These are phyloP conservation scores for Clarias batrachus DNA, from an alignment of 2,113 vertebrate species.

Conservation along the genomic window DNA sequence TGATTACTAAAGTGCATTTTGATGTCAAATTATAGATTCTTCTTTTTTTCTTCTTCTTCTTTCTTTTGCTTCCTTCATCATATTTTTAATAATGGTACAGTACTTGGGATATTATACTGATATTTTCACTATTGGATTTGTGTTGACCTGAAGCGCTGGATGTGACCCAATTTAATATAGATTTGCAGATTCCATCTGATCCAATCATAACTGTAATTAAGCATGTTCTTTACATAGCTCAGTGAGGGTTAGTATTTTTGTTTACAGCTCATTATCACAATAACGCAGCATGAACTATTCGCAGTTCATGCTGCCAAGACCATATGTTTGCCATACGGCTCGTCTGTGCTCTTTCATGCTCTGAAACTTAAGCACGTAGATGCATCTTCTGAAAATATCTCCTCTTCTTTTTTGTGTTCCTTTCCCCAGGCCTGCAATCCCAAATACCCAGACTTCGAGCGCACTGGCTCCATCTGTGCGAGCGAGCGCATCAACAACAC, in stretches of 20 bases:
- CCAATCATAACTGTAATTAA: background rate
- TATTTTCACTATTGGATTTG: background rate
- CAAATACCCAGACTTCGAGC: constrained; percentile 81
- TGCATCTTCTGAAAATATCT: background rate
- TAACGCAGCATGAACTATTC: background rate
- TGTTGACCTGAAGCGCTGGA: background rate
- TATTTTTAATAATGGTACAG: background rate
- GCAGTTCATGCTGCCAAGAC: background rate
- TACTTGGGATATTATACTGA: background rate
- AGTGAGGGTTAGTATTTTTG: background rate
- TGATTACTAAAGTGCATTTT: background rate
- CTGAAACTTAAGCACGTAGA: background rate
- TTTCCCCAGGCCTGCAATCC: constrained; percentile 77
- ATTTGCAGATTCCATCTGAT: background rate
- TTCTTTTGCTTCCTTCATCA: background rate
- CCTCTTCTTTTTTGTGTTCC: background rate
- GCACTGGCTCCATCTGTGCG: constrained; percentile 81
- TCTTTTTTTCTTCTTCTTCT: background rate
- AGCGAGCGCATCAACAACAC: constrained; percentile 81
- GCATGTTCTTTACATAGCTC: background rate
- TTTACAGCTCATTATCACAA: constrained; percentile 4
- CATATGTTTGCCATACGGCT: background rate
- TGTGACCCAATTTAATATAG: background rate
- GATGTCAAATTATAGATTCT: background rate
- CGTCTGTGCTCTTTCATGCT: background rate